These are phyloP conservation scores for Etheostoma spectabile DNA, from an alignment of 2,113 vertebrate species.

Conservation along the genomic window DNA sequence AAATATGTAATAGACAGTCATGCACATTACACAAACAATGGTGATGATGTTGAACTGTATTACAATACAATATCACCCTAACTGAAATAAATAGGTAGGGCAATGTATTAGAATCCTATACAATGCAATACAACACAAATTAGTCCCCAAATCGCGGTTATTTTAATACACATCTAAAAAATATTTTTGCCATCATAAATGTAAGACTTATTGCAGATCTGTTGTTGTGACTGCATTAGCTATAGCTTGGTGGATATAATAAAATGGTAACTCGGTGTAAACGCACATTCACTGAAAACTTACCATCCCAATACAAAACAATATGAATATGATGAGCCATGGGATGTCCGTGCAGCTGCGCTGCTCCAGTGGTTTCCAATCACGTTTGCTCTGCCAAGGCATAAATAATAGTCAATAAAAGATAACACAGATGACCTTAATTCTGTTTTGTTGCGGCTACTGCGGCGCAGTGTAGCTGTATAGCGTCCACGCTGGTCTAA, in stretches of 20 bases:
- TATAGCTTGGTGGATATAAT: background rate
- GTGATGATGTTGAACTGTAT: background rate
- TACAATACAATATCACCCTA: background rate
- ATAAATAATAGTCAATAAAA: constrained; percentile 34
- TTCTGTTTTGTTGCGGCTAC: background rate
- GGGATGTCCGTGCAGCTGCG: constrained; percentile 95
- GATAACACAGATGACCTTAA: background rate
- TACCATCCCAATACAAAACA: constrained; percentile 97
- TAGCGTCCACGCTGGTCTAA: background rate
- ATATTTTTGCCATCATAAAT: background rate
- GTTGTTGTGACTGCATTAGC: background rate
- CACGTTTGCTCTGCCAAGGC: constrained; percentile 87
- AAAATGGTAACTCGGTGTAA: background rate
- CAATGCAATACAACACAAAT: background rate
- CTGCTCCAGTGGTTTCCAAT: constrained; percentile 96
- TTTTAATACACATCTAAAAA: background rate
- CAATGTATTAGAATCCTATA: background rate
- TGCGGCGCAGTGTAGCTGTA: background rate
- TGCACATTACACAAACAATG: background rate
- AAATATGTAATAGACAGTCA: background rate
- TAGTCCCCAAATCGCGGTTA: background rate
- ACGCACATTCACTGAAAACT: constrained; percentile 61
- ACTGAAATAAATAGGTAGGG: background rate
- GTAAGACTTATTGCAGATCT: background rate
- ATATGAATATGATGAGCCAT: constrained; percentile 91